Percentiles rank a stretch among this genome's conserved stretches.
These are phyloP conservation scores for Equus quagga DNA, from an alignment of 2,113 vertebrate genomes.

Conservation along the genomic window DNA sequence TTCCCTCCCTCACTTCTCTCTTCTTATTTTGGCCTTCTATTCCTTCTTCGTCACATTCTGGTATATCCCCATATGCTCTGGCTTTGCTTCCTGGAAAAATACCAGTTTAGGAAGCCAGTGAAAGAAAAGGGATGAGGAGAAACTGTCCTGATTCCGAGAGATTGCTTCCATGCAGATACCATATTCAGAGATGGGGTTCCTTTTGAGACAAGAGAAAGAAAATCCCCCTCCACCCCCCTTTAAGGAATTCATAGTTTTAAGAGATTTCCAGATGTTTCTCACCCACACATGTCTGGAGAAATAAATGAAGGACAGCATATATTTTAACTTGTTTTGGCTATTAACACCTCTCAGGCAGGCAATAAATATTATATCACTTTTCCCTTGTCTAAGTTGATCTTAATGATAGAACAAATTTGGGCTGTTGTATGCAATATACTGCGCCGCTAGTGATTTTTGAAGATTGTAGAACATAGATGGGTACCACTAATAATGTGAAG, in stretches of 20 bases:
- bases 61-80: not conserved
- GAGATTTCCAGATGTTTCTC: constrained; percentile 73
- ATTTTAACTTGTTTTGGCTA: constrained; percentile 58
- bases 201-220: not conserved
- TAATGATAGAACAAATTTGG: constrained; percentile 13
- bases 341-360: constrained; percentile 41
- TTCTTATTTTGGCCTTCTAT: not conserved
- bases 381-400: constrained; percentile 41
- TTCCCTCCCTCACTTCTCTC: not conserved
- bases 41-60: not conserved
- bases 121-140: not conserved
- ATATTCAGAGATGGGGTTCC: not conserved
- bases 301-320: constrained; percentile 48
- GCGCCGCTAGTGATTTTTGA: not conserved
- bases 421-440: not conserved
- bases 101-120: not conserved
- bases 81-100: not conserved
- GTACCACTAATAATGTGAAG: not conserved
- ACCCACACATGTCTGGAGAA: constrained; percentile 58
- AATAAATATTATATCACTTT: constrained; percentile 71
- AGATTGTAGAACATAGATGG: not conserved
- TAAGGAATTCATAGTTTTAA: constrained; percentile 57
- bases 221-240: not conserved
- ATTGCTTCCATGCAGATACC: not conserved
- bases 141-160: not conserved